Evolutionary conservation across 2,113 vertebrate species (phyloP).

Genomic region (Gymnocephalus cernua): DNA sequence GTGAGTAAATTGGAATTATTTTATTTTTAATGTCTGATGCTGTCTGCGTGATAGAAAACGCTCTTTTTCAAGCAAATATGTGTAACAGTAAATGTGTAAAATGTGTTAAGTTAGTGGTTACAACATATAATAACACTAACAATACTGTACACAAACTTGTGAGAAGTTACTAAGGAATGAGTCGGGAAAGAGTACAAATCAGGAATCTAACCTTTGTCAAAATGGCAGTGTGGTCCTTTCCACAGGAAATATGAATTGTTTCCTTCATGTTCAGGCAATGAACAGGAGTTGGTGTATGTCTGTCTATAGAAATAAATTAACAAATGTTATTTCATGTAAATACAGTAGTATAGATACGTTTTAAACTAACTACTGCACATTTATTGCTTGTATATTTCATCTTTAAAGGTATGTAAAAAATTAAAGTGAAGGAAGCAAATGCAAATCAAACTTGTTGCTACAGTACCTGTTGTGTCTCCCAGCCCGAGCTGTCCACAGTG

Average conservation of each 20-base stretch:
- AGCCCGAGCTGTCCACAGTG: constrained; percentile 91
- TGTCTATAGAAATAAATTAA: constrained; percentile 83
- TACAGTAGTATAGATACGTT: not conserved
- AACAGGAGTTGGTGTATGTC: constrained; percentile 86
- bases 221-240: constrained; percentile 91
- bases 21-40: not conserved
- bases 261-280: constrained; percentile 89
- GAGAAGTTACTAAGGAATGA: not conserved
- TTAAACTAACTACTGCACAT: too few species aligned
- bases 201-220: constrained; percentile 88
- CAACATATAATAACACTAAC: not conserved
- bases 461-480: constrained; percentile 54
- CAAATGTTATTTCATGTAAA: not conserved
- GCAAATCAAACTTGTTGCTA: too few species aligned
- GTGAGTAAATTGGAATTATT: not conserved
- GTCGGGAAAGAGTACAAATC: not conserved
- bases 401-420: not conserved
- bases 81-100: not conserved
- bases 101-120: not conserved
- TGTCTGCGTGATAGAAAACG: not conserved
- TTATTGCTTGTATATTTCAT: not conserved
- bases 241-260: constrained; percentile 91
- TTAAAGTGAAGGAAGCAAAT: too few species aligned
- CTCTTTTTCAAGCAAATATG: not conserved
- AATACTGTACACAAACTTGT: not conserved